Conservation (phyloP, 2,113 vertebrate genomes). For the Zeus faber region DNA sequence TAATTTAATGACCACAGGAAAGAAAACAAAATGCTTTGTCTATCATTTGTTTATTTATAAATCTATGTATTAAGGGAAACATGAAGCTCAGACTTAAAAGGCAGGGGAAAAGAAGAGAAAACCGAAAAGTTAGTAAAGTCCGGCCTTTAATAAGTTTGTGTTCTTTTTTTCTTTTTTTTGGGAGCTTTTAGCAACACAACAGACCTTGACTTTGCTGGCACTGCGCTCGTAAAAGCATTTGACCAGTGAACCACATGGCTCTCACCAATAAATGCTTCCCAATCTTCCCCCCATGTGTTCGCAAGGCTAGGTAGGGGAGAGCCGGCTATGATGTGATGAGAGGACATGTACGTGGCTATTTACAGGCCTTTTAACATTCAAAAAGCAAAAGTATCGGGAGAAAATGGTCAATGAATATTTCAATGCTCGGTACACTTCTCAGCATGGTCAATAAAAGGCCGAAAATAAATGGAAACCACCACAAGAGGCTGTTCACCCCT, state of each 20-base stretch:
- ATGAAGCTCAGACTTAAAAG: too few species aligned
- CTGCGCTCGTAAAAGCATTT: conserved; percentile 20
- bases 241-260: conserved; percentile 20
- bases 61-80: too few species aligned
- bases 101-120: too few species aligned
- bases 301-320: conserved; percentile 16
- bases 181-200: too few species aligned
- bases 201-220: conserved; percentile 15
- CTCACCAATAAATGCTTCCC: conserved; percentile 2
- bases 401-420: conserved; percentile 52
- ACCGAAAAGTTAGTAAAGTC: too few species aligned
- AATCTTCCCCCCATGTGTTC: conserved; percentile 20
- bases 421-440: conserved; percentile 35
- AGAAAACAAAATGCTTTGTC: too few species aligned
- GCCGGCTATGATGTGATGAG: conserved; percentile 10
- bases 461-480: conserved; percentile 15
- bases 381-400: conserved; percentile 34
- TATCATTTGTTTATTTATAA: conserved; percentile 36
- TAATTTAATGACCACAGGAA: too few species aligned
- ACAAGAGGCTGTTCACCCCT: conserved; percentile 5
- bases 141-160: too few species aligned
- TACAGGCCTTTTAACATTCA: conserved; percentile 50
- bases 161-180: too few species aligned
- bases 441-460: conserved; percentile 41
- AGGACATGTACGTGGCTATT: conserved; percentile 30